These are phyloP conservation scores for Autographa pulchrina DNA, from an alignment of 2,888 invertebrate species.

Conservation along the genomic window DNA sequence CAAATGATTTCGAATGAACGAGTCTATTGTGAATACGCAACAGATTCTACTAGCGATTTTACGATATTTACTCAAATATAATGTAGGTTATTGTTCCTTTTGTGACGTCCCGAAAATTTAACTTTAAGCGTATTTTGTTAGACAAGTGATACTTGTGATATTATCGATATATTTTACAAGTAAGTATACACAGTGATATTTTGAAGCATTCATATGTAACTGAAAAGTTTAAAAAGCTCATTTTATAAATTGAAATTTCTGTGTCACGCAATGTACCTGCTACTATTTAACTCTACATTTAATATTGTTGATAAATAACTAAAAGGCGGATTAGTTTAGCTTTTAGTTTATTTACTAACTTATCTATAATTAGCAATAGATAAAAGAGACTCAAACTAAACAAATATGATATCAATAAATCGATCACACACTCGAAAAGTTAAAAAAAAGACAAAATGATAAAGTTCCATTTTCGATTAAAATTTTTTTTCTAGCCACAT, in stretches of 20 bases:
- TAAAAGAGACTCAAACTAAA: not conserved
- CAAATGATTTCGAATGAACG: slow-evolving; percentile 68
- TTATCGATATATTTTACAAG: no score
- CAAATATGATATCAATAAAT: not conserved
- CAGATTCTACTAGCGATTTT: slow-evolving; percentile 43
- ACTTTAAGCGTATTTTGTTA: not conserved
- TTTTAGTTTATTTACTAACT: no score
- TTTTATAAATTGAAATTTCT: no score
- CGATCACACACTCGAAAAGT: not conserved
- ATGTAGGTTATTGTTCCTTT: not conserved
- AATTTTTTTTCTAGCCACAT: slow-evolving; percentile 52
- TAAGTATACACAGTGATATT: no score
- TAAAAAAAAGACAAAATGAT: not conserved
- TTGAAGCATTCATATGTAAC: no score
- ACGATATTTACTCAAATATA: slow-evolving; percentile 36
- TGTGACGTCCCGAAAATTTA: not conserved
- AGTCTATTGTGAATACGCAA: slow-evolving; percentile 52
- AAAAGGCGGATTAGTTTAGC: no score
- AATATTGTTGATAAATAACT: no score
- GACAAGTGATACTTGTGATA: no score
- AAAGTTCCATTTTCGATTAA: not conserved
- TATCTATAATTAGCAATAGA: not conserved
- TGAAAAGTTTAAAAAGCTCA: no score
- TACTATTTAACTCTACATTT: no score
- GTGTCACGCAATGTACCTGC: no score